Percentiles rank a stretch among this genome's conserved stretches.
Conservation (phyloP, 2,113 vertebrate species). For the Phoenicopterus ruber region DNA sequence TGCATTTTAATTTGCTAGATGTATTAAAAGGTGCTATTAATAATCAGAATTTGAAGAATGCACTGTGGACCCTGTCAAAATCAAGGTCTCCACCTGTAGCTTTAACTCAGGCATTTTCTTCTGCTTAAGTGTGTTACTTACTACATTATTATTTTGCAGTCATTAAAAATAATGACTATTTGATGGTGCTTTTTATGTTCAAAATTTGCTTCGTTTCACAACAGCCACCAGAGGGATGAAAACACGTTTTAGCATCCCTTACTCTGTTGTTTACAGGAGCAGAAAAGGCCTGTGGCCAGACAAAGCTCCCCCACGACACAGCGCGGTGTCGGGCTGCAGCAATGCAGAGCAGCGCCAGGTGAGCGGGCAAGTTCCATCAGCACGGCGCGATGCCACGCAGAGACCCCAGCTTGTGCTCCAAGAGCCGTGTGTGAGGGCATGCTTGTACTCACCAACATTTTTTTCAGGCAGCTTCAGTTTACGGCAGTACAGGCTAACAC, state of each 20-base stretch:
- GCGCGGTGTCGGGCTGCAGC: rapidly evolving
- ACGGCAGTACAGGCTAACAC: not conserved
- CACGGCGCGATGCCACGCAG: rapidly evolving
- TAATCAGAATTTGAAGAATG: not conserved
- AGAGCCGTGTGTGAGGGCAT: not conserved
- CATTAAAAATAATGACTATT: not conserved
- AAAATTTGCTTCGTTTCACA: not conserved
- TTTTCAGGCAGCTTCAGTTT: not conserved
- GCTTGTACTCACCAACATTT: not conserved
- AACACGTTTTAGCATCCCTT: not conserved
- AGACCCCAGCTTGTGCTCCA: not conserved
- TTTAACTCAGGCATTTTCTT: not conserved
- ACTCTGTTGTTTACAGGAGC: not conserved
- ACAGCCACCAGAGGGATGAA: not conserved
- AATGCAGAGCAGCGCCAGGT: not conserved
- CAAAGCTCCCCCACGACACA: not conserved
- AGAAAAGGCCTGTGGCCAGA: not conserved
- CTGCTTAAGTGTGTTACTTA: not conserved
- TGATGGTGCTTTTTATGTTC: not conserved
- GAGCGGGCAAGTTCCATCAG: not conserved
- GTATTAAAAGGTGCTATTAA: not conserved
- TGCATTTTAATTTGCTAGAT: not conserved
- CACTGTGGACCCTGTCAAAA: not conserved
- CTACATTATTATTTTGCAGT: not conserved
- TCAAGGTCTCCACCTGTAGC: not conserved